Evolutionary conservation across 2,797 vertebrate species (phyloP), one percentile per base, ranked within the genome.

Genomic region (Ctenosaura bakeri): DNA sequence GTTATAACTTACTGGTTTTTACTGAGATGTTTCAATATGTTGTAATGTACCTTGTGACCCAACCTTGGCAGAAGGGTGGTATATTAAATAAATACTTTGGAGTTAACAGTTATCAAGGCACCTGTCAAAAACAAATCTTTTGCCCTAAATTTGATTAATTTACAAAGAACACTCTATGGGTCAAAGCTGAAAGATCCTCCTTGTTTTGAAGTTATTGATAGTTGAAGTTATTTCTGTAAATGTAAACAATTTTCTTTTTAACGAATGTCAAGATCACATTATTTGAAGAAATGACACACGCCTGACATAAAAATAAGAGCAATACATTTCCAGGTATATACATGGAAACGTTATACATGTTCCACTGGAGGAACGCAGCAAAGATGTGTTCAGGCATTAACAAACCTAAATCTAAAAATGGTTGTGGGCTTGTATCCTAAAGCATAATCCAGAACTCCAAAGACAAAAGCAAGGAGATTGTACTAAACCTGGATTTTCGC

Each of bases 101-200:
- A 62, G 59, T 62, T 62, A 62, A 22, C n/a, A 26, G 50, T 69
- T 69, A 32, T 32, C 38, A 62, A 62, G 4, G 38, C 62, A 6
- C 46, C 54, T 10, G n/a, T 9, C 16, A 38, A 82, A 62, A 54
- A 59, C 7, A 52, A 14, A 64, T 13, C 3, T 12, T 66, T 56
- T 77, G 85, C 16, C 2, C n/a, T 0, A 71, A 85, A 50, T 59
- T 35, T 50, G 69, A 10, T 32, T 77, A 6, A 0, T 2, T 18
- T 0, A 7, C 38, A 90, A 90, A 78, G 71, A 24, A 83, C 80
- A 62, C 38, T 6, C 0, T 62, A 1, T 85, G 64, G 83, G 94
- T 91, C 87, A 85, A 88, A 93, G 62, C 88, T 91, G 7, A 29
- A 46, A 71, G 86, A 77, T 77, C 64, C 79, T 18, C 46, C 79